Base-by-base conservation (phyloP, 2,888 invertebrate genomes). In the Euplexia lucipara region DNA sequence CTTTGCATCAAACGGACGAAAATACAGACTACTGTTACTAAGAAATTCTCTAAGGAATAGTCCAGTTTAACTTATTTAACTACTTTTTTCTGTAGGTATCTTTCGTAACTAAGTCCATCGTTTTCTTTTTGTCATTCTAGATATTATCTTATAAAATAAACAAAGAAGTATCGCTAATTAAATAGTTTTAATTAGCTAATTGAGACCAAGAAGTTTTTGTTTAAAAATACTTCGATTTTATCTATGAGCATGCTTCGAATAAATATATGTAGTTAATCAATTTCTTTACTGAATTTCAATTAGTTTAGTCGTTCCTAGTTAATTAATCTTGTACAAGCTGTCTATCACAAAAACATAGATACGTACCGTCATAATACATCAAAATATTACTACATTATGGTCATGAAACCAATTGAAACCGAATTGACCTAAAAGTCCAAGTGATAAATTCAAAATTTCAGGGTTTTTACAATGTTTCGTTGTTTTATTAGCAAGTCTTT, bases 251-350 rank as follows among this genome's bases (percentile, higher is more conserved):
- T 26, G 72, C 49, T 44, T 39, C 10, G 53, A 72, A 72, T 70
- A 66, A 59, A 66, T 64, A 57, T 58, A 45, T 47, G 20, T 3
- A n/a, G n/a, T 9, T 69, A 35, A 51, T 51, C 10, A 45, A 56
- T 64, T 71, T 71, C 41, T 68, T 70, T 62, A 16, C 37, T 42
- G 47, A 37, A 70, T 68, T 63, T 26, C 8, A 26, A 62, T 42
- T 53, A 20, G 22, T 62, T 41, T 6, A 47, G 45, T 37, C 62
- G 39, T 12, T 37, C 18, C 32, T 62, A 52, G 32, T 61, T 53
- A 52, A 39, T 62, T 41, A 26, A 18, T 20, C 14, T 45, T 34
- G 32, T 30, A 22, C 16, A 30, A 39, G 14, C 26, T 51, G 7
- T 16, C 47, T 35, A 35, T 3, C 5, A 41, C 37, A 45, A 49